Base-by-base conservation (phyloP, 2,113 vertebrate species). In the Trichomycterus rosablanca region DNA sequence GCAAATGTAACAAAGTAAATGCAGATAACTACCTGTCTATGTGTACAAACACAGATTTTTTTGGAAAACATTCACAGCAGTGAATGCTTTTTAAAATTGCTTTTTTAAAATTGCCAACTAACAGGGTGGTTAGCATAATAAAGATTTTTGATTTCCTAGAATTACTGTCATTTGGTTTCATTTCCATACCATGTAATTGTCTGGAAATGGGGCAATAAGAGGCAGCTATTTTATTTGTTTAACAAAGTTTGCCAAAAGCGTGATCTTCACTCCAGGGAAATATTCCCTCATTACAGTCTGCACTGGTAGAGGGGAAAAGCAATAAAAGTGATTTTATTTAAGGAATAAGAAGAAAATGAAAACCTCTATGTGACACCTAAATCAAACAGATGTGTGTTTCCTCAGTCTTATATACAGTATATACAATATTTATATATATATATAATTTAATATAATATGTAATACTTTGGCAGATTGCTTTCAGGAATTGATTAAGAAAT, bases 251-350 rank as follows among this genome's bases (percentile, higher is more conserved):
- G 58, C 54, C n/a, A 63, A 83, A 74, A 70, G 26, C 26, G 77
- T 67, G 72, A 72, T 78, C 67, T 63, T 70, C 62, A 15, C 30
- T 70, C 83, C 16, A 62, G 84, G 85, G 87, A 86, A 87, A 88
- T 87, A 82, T 83, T 82, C 73, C 81, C 76, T 84, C 79, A 80
- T 88, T 84, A 86, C 50, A 43, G 52, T 12, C 40, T 40, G 18
- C 45, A 45, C 23, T 69, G 72, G 71, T 72, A 73, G 78, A 76
- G 70, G 26, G 45, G 37, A 59, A 71, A 67, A 78, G 66, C 45
- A 84, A 86, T 86, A 84, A 83, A 65, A 74, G 67, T 51, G 73
- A 77, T 80, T 83, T 86, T 75, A 81, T 78, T 60, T 20, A 1
- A 69, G 68, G 71, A 75, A 63, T 68, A 22, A 12, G 62, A 68